phyloP scores from a whole-genome alignment of 2,797 vertebrate species.

The Euthynnus affinis region DNA sequence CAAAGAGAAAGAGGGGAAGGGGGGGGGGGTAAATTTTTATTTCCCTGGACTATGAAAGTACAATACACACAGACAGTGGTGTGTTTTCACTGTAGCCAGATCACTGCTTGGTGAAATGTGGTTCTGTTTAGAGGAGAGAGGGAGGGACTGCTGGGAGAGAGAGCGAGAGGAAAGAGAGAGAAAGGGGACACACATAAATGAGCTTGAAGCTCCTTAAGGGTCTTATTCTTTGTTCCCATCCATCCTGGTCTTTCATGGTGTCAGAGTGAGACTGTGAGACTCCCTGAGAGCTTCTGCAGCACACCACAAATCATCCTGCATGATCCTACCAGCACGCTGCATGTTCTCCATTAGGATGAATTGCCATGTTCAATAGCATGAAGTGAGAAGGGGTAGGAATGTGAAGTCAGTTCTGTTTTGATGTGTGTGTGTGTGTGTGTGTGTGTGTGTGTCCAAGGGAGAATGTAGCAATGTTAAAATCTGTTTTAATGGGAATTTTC shows the following conservation, averaged over 20 bases:
- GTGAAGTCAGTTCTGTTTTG: background rate
- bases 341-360: slow-evolving; percentile 40
- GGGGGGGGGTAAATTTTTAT: slow-evolving; percentile 56
- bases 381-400: background rate
- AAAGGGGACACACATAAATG: slow-evolving; percentile 9
- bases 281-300: slow-evolving; percentile 60
- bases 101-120: slow-evolving; percentile 77
- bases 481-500: slow-evolving; percentile 40
- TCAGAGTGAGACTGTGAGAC: slow-evolving; percentile 54
- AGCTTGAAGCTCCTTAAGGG: slow-evolving; percentile 40
- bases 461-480: slow-evolving; percentile 20
- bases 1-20: slow-evolving; percentile 6
- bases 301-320: slow-evolving; percentile 69
- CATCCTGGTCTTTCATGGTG: slow-evolving; percentile 50
- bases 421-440: background rate
- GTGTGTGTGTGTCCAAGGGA: background rate
- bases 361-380: slow-evolving; percentile 28
- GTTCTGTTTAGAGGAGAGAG: slow-evolving; percentile 79
- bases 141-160: slow-evolving; percentile 43
- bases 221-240: slow-evolving; percentile 71
- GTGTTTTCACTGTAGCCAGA: slow-evolving; percentile 71
- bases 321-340: slow-evolving; percentile 32
- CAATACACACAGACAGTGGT: slow-evolving; percentile 69
- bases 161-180: slow-evolving; percentile 14
- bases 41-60: slow-evolving; percentile 64